Conservation (phyloP, 2,797 vertebrate species). For the Caiman crocodilus region DNA sequence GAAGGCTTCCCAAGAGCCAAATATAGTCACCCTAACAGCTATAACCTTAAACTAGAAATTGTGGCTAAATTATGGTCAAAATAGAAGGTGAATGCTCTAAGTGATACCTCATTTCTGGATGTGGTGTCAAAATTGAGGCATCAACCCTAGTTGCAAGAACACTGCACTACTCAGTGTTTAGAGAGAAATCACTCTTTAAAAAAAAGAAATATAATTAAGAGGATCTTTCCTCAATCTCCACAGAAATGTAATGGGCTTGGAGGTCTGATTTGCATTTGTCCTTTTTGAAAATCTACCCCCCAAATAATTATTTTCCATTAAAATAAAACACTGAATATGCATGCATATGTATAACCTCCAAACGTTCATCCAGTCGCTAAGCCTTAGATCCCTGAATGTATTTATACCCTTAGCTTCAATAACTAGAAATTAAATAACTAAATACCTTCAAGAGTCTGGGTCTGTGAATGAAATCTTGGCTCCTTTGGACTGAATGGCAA, state of each 20-base stretch:
- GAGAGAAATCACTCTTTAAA: background rate
- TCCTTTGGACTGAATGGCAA: background rate
- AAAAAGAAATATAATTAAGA: background rate
- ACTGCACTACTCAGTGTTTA: too few species aligned
- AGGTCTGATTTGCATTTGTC: background rate
- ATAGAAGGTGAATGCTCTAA: too few species aligned
- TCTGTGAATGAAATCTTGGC: fast-evolving
- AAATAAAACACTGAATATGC: background rate
- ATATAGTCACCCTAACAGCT: background rate
- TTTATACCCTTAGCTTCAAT: too few species aligned
- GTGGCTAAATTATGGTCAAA: background rate
- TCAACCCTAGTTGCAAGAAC: too few species aligned
- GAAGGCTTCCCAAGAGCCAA: too few species aligned
- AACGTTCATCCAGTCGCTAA: background rate
- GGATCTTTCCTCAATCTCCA: background rate
- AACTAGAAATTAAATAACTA: too few species aligned
- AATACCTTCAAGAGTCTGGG: background rate
- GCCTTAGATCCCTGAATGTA: background rate
- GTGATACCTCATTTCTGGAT: background rate
- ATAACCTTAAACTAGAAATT: background rate
- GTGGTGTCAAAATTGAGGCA: background rate
- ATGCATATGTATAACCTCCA: background rate
- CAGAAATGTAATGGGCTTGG: background rate
- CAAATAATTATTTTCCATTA: background rate
- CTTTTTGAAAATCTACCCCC: background rate